Conservation (phyloP, 2,113 vertebrate genomes). For the Microtus pennsylvanicus region DNA sequence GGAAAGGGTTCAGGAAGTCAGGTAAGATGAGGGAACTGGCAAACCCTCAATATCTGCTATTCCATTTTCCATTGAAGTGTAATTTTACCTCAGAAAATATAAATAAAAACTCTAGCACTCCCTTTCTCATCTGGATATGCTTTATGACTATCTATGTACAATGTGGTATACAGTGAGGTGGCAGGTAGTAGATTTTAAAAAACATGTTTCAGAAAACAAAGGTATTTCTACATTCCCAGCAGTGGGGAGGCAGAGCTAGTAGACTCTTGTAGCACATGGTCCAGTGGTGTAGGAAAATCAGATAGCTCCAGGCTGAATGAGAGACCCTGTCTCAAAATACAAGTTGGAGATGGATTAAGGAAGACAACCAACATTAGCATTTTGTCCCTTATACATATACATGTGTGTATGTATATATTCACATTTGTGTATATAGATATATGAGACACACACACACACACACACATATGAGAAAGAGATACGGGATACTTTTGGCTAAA, state of each 20-base stretch:
- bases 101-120: background rate
- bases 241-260: too few relatives aligned
- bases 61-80: background rate
- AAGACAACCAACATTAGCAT: background rate
- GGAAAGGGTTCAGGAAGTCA: background rate
- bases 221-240: too few relatives aligned
- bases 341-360: background rate
- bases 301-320: background rate
- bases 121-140: background rate
- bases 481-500: background rate
- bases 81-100: background rate
- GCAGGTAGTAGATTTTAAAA: background rate
- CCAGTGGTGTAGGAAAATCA: background rate
- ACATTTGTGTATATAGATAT: background rate
- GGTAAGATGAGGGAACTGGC: background rate
- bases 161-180: background rate
- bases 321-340: background rate
- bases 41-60: background rate
- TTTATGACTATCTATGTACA: background rate
- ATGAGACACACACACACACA: background rate
- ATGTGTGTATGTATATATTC: too few relatives aligned
- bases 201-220: background rate
- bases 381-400: background rate
- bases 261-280: background rate
- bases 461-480: too few relatives aligned